A percentile compares a stretch with the other conserved stretches of the same genome.
Conservation (phyloP, 2,797 vertebrate genomes). For the Nannoperca australis region DNA sequence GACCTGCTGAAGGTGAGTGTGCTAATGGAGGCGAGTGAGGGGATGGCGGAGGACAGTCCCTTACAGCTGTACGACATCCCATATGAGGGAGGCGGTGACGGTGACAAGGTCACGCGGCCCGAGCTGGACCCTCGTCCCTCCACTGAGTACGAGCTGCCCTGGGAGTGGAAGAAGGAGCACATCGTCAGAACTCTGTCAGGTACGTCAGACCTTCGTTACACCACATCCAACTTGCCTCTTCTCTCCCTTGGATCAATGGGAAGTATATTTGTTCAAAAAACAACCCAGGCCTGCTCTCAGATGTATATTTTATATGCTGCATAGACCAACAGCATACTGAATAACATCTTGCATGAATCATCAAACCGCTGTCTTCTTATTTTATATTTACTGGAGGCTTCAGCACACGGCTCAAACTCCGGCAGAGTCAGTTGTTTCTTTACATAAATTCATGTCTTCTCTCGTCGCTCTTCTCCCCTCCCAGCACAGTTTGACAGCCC, state of each 20-base stretch:
- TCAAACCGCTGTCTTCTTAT: conserved; percentile 62
- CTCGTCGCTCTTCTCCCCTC: conserved; percentile 24
- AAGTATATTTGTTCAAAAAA: conserved; percentile 46
- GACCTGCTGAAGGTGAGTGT: conserved; percentile 92
- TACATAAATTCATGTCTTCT: conserved; percentile 36
- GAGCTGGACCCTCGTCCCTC: conserved; percentile 89
- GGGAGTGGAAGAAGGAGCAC: conserved; percentile 97
- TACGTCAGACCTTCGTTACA: conserved; percentile 57
- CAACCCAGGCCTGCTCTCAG: conserved; percentile 38
- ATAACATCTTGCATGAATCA: conserved; percentile 58
- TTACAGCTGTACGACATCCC: conserved; percentile 91
- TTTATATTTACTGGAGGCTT: conserved; percentile 54
- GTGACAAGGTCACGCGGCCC: conserved; percentile 79
- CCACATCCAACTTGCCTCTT: neutral
- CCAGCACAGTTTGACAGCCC: conserved; percentile 93
- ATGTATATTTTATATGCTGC: conserved; percentile 70
- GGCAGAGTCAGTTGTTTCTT: conserved; percentile 26
- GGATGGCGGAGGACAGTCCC: conserved; percentile 62
- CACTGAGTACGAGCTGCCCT: conserved; percentile 92
- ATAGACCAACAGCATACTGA: conserved; percentile 59
- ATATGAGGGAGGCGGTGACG: conserved; percentile 83
- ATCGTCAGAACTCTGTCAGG: conserved; percentile 92
- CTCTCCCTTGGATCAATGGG: conserved; percentile 26
- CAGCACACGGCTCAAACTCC: conserved; percentile 44
- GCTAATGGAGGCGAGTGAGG: conserved; percentile 81